These are phyloP conservation scores for Agrotis ipsilon DNA, from an alignment of 2,888 invertebrate genomes.

Conservation along the genomic window DNA sequence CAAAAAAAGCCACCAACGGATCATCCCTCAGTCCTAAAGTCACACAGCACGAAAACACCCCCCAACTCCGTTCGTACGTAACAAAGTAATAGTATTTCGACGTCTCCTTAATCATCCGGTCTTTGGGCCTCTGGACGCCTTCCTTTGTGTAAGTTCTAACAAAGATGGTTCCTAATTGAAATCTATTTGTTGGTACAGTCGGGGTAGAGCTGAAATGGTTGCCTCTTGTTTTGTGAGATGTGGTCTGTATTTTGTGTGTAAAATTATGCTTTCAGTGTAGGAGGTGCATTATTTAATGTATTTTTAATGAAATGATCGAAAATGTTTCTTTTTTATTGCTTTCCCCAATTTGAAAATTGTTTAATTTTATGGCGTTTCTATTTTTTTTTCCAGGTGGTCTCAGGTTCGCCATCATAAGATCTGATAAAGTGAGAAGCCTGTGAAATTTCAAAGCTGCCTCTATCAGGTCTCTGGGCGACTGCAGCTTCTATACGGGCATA, in stretches of 20 bases:
- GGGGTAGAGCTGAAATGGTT: slow-evolving; percentile 30
- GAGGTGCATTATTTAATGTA: no score
- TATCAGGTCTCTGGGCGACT: no score
- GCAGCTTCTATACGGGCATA: no score
- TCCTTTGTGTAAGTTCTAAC: slow-evolving; percentile 67
- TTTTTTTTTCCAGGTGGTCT: no score
- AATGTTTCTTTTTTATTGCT: no score
- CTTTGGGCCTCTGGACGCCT: slow-evolving; percentile 56
- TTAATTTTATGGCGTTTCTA: no score
- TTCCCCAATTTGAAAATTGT: no score
- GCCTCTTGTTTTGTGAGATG: slow-evolving; percentile 25
- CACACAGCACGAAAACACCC: slow-evolving; percentile 47
- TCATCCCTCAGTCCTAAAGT: slow-evolving; percentile 17
- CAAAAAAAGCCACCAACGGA: not conserved
- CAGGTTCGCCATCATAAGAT: no score
- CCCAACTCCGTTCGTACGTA: slow-evolving; percentile 40
- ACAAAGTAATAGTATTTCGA: slow-evolving; percentile 57
- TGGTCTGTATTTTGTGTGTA: not conserved
- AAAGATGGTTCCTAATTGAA: slow-evolving; percentile 66
- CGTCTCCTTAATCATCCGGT: slow-evolving; percentile 66
- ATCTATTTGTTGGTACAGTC: slow-evolving; percentile 60
- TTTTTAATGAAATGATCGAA: no score
- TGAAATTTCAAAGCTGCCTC: no score
- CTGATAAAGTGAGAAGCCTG: no score
- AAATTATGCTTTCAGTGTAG: not conserved